phyloP scores from a whole-genome alignment of 2,888 invertebrate species.

The Glyphotaelius pellucidus region DNA sequence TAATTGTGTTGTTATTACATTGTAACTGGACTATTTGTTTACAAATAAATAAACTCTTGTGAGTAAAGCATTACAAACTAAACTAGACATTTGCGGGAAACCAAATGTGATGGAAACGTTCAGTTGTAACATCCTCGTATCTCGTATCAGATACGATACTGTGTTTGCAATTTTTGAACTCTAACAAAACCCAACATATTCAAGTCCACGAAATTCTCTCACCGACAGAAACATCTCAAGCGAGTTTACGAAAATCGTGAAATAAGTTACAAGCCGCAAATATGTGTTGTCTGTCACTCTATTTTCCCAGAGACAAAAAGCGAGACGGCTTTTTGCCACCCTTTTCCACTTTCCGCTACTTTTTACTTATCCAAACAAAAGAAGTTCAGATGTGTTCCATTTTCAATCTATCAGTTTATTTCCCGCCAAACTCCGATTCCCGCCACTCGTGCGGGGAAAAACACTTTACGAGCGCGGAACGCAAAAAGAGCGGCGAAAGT shows the following conservation, averaged over 20 bases:
- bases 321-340: not conserved
- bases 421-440: constrained; percentile 35
- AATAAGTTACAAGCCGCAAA: not conserved
- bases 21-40: no score
- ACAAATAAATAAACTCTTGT: no score
- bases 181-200: no score
- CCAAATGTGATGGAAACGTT: no score
- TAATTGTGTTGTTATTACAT: no score
- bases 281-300: not conserved
- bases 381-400: constrained; percentile 41
- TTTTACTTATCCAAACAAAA: constrained; percentile 40
- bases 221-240: not conserved
- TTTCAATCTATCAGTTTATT: constrained; percentile 42
- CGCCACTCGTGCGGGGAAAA: constrained; percentile 51
- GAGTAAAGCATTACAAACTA: no score
- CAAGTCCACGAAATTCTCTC: not conserved
- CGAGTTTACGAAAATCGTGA: not conserved
- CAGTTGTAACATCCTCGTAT: no score
- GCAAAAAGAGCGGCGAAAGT: not conserved
- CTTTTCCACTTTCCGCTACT: not conserved
- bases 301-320: not conserved
- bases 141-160: no score
- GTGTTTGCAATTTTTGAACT: no score
- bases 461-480: constrained; percentile 38
- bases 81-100: no score